Conservation (phyloP, 2,888 invertebrate genomes). For the Torymus tubicola region DNA sequence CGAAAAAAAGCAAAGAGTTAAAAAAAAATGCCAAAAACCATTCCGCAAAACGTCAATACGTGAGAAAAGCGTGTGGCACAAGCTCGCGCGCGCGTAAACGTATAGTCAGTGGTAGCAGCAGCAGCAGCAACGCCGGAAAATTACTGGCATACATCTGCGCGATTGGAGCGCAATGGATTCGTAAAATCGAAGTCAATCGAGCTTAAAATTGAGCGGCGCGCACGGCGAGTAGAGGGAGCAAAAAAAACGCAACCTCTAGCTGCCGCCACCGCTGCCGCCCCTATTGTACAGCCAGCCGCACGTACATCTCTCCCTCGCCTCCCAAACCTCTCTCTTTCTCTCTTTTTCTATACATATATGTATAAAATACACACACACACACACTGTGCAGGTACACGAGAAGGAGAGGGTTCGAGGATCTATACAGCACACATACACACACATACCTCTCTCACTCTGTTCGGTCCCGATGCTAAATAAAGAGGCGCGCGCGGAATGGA, state of each 20-base stretch:
- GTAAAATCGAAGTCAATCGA: constrained; percentile 44
- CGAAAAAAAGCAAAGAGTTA: too few species aligned
- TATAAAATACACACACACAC: background rate
- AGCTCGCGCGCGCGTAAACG: background rate
- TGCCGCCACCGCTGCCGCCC: background rate
- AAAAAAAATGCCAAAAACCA: too few species aligned
- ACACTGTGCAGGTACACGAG: background rate
- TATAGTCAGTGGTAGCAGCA: too few species aligned
- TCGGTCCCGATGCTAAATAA: constrained; percentile 47
- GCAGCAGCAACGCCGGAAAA: background rate
- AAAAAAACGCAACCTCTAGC: constrained; percentile 19
- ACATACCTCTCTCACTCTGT: background rate
- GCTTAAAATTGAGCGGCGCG: constrained; percentile 44
- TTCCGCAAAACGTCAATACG: too few species aligned
- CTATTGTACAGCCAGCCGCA: constrained; percentile 7
- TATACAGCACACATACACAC: background rate
- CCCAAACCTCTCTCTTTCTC: too few species aligned
- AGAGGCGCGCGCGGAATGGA: constrained; percentile 21
- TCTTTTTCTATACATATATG: background rate
- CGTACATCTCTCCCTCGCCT: too few species aligned
- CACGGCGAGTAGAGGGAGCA: background rate
- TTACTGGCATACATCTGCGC: constrained; percentile 17
- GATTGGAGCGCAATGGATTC: constrained; percentile 32
- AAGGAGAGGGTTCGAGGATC: too few species aligned
- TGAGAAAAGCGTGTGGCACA: background rate